Base-by-base conservation (phyloP, 2,797 vertebrate genomes). In the Merluccius polli region DNA sequence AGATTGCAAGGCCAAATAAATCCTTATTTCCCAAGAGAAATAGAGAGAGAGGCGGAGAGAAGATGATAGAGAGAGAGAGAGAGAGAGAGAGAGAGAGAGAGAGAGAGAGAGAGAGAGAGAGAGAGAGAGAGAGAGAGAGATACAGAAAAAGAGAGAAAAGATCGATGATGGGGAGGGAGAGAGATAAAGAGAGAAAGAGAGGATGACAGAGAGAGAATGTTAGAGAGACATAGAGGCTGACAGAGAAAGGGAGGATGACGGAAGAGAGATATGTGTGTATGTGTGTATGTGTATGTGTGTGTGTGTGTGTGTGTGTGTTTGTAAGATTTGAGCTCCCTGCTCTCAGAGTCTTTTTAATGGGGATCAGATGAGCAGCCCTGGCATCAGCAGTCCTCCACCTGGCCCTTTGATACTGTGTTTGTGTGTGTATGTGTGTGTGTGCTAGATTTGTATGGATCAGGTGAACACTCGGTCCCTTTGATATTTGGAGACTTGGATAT, bases 351-450 rank as follows among this genome's bases (percentile, higher is more conserved):
- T 75, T 72, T 85, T 75, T 80, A 74, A 68, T 67, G 29, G 71
- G 85, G 79, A 81, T 91, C 84, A 87, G 86, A 89, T 81, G 79
- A 83, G 81, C 77, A 83, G 82, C 67, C 76, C 71, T 82, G 73
- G 82, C 83, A 89, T 90, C 87, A 91, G 88, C 89, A 84, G 80
- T 87, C 78, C 67, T 84, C 83, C 84, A 79, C 78, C 79, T 75
- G 33, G 35, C 79, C 83, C 85, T 86, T 88, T 88, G 82, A 87
- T 89, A 89, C 70, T 69, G 74, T 74, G 38, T 35, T 31, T 70
- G 38, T 33, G 74, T 70, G 67, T 71, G 74, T 70, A 68, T 16
- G 30, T 70, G 36, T 48, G 74, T 41, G 72, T 71, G 75, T 29
- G 32, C 71, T 72, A 77, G 83, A 86, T 87, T 89, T 86, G 83